Conservation (phyloP, 2,888 invertebrate genomes). For the Drosophila villosipedis region DNA sequence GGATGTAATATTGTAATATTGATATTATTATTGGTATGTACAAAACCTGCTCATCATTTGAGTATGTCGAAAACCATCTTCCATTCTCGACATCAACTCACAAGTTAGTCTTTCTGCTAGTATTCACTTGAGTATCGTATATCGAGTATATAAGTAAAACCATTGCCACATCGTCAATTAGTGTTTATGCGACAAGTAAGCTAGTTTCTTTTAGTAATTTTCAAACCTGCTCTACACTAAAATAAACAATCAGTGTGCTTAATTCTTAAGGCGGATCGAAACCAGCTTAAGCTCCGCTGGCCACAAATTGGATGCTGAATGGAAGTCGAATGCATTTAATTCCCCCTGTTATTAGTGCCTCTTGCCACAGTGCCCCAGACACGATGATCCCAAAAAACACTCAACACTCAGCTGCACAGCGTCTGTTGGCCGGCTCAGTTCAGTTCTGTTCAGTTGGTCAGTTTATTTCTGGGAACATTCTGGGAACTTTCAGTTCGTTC, state of each 20-base stretch:
- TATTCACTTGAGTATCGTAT: neutral
- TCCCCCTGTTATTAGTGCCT: slow-evolving; percentile 47
- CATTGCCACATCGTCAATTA: neutral
- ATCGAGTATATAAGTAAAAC: neutral
- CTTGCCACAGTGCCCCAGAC: slow-evolving; percentile 5
- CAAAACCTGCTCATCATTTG: neutral
- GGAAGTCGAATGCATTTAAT: slow-evolving; percentile 32
- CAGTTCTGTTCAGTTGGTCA: slow-evolving; percentile 24
- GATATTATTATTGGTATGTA: neutral
- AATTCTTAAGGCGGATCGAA: slow-evolving; percentile 17
- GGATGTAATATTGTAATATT: too few relatives aligned
- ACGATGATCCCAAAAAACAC: slow-evolving; percentile 10
- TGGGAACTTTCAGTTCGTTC: slow-evolving; percentile 27
- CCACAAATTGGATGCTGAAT: slow-evolving; percentile 4
- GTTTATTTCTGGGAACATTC: slow-evolving; percentile 61
- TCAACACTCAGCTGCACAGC: slow-evolving; percentile 10
- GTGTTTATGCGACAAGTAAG: neutral
- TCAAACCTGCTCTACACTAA: neutral
- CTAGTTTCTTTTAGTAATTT: neutral
- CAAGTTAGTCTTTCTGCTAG: neutral
- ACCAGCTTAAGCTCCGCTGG: neutral
- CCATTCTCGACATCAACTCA: neutral
- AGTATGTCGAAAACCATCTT: neutral
- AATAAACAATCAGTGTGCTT: neutral
- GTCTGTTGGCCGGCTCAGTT: neutral